Evolutionary conservation across 2,797 vertebrate genomes (phyloP).

Genomic region (Hydrolagus colliei): DNA sequence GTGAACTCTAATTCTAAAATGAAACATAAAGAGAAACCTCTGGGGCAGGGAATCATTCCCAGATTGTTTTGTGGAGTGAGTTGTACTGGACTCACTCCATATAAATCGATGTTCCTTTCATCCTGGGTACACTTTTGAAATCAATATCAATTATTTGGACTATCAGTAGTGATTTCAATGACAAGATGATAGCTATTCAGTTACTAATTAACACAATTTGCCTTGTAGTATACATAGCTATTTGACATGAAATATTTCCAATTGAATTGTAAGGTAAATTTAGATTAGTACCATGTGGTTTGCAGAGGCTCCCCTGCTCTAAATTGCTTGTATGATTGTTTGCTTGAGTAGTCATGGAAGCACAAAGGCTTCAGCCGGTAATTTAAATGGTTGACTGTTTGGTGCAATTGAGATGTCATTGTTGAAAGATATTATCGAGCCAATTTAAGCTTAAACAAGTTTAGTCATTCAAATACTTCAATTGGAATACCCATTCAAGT

Average conservation of each 20-base stretch:
- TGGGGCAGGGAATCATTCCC: too few relatives aligned
- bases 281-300: not conserved
- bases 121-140: not conserved
- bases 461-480: not conserved
- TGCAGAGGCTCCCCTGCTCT: not conserved
- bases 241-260: not conserved
- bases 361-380: not conserved
- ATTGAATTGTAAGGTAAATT: not conserved
- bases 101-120: not conserved
- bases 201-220: slow-evolving; percentile 2
- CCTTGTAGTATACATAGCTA: not conserved
- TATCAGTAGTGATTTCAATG: not conserved
- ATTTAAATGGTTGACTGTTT: not conserved
- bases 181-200: not conserved
- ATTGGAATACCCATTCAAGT: not conserved
- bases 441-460: not conserved
- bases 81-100: too few relatives aligned
- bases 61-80: too few relatives aligned
- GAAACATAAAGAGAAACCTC: too few relatives aligned
- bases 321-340: not conserved
- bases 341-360: slow-evolving; percentile 1
- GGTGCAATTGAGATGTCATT: not conserved
- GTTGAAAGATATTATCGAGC: not conserved
- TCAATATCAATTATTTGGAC: not conserved
- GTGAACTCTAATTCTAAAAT: too few relatives aligned